Evolutionary conservation across 2,888 invertebrate genomes (phyloP), one percentile per base, ranked within the genome.

Genomic region (Synanthedon vespiformis): DNA sequence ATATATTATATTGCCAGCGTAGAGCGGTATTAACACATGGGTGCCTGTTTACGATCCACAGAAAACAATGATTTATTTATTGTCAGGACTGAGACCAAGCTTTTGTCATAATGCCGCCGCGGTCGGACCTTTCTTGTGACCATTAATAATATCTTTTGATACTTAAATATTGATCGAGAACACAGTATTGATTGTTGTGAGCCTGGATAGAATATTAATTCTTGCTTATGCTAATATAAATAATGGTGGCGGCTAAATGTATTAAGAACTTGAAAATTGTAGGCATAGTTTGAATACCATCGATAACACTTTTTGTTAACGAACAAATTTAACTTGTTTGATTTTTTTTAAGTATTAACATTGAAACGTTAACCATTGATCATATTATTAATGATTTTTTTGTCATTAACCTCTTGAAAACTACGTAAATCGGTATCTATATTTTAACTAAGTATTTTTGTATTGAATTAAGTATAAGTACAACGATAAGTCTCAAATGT

Each of bases 1-100:
- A n/a, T n/a, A 27, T 27, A 27, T 27, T 27, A 27, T 34, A 10
- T 27, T 2, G 34, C 10, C 34, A 34, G 34, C 34, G 34, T 34
- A 34, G 13, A 13, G 4, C 44, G 8, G 16, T 44, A 44, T 44
- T 44, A 44, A 44, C 44, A 44, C 44, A 44, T 44, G 2, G 44
- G 44, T 44, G 11, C 44, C n/a, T 13, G 44, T 44, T 44, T 44
- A 13, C 13, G 44, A 18, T 64, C 68, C 69, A 61, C 61, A 59
- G 60, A 65, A 74, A 71, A 76, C 77, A 77, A 77, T 77, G 72
- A 79, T 80, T 34, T 72, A 74, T 79, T 80, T 78, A 79, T 77
- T 65, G 69, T 70, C 66, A 61, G 62, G 58, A 61, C 57, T 53
- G 34, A 34, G 34, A 34, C 34, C 34, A 34, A 16, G 65, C 77